These are phyloP conservation scores for Anguilla megastoma DNA, from an alignment of 2,797 vertebrate species.

Conservation along the genomic window DNA sequence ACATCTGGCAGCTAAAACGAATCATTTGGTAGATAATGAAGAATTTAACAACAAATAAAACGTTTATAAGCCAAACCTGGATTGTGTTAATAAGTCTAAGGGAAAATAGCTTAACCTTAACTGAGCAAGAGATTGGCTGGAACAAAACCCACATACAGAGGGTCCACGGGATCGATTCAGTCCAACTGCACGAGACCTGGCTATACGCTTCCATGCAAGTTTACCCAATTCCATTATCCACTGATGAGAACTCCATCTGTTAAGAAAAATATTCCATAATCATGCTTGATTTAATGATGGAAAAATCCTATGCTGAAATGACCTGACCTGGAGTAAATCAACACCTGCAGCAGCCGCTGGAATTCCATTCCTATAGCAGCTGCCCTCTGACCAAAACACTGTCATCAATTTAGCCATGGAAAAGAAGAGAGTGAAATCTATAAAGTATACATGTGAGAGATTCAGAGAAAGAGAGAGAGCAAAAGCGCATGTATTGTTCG, in stretches of 20 bases:
- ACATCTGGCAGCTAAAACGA: background rate
- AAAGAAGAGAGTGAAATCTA: background rate
- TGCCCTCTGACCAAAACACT: constrained; percentile 46
- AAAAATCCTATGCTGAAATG: constrained; percentile 11
- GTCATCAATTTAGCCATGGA: constrained; percentile 55
- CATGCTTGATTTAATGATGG: background rate
- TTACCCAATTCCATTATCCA: background rate
- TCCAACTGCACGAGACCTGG: background rate
- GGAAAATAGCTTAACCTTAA: background rate
- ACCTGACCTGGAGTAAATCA: background rate
- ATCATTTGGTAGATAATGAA: background rate
- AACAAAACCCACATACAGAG: background rate
- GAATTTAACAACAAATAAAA: background rate
- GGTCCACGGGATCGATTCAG: background rate
- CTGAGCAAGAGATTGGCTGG: background rate
- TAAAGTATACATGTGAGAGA: background rate
- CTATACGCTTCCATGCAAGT: background rate
- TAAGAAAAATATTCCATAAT: background rate
- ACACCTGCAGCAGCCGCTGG: constrained; percentile 54
- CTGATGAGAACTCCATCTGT: background rate
- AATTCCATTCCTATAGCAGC: constrained; percentile 46
- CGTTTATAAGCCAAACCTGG: background rate
- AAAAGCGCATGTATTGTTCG: background rate
- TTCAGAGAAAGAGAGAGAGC: background rate
- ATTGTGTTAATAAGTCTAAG: background rate